Evolutionary conservation across 2,888 invertebrate genomes (phyloP).

Genomic region (Rhagonycha fulva): DNA sequence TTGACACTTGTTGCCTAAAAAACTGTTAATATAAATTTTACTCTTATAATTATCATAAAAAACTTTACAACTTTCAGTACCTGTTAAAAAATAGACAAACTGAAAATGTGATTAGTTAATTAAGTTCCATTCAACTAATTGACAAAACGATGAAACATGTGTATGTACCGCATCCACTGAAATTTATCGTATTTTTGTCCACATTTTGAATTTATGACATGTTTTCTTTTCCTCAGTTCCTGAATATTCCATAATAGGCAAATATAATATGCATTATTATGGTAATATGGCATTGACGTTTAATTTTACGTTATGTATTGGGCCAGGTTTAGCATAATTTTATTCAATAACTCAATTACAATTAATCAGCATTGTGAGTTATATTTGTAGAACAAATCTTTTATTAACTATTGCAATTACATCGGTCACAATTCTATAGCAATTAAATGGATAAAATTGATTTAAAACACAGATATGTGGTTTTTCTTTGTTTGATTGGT

Average conservation of each 20-base stretch:
- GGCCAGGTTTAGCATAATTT: background rate
- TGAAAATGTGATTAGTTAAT: too few species aligned
- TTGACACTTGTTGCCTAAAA: too few species aligned
- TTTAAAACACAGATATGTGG: background rate
- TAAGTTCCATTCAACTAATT: background rate
- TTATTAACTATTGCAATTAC: background rate
- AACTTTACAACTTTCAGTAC: too few species aligned
- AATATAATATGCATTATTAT: background rate
- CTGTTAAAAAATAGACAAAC: too few species aligned
- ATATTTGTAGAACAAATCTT: background rate
- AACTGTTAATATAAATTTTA: too few species aligned
- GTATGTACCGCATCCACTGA: background rate
- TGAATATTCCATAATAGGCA: background rate
- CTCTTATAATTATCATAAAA: too few species aligned
- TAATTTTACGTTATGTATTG: background rate
- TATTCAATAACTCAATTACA: background rate
- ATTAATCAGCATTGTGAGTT: background rate
- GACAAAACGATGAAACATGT: background rate
- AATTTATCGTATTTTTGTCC: background rate
- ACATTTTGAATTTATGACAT: background rate
- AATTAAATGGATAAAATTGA: background rate
- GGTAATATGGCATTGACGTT: background rate
- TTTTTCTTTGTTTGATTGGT: background rate
- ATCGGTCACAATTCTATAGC: background rate
- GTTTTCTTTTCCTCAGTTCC: background rate